phyloP scores from a whole-genome alignment of 2,888 invertebrate genomes.

The Dicranocentrus wangi region DNA sequence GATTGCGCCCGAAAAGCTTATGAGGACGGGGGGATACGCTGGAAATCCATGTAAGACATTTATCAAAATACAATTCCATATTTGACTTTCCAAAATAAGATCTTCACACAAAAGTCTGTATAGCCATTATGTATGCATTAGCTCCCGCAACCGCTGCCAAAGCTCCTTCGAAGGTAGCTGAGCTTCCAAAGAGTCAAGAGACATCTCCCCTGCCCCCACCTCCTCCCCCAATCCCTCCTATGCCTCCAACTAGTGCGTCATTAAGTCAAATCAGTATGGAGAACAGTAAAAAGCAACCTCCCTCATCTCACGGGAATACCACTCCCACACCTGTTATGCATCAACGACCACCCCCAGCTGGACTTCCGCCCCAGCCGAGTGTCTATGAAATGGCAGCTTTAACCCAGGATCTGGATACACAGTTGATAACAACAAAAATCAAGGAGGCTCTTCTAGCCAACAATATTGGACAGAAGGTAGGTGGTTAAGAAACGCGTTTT shows the following conservation, averaged over 20 bases:
- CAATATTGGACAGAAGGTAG: constrained; percentile 96
- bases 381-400: constrained; percentile 98
- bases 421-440: constrained; percentile 95
- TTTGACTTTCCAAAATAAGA: neutral
- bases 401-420: constrained; percentile 96
- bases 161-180: constrained; percentile 71
- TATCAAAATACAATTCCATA: neutral
- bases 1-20: constrained; percentile 96
- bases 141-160: constrained; percentile 73
- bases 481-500: no score
- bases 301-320: constrained; percentile 66
- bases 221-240: constrained; percentile 79
- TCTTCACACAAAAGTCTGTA: neutral
- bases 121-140: neutral
- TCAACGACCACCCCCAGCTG: constrained; percentile 65
- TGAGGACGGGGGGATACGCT: constrained; percentile 95
- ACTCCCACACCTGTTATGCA: constrained; percentile 68
- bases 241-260: constrained; percentile 76
- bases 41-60: constrained; percentile 87
- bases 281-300: constrained; percentile 67
- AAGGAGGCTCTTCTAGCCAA: constrained; percentile 97
- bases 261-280: constrained; percentile 55
- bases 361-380: constrained; percentile 82
- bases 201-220: constrained; percentile 77
- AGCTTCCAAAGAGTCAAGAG: constrained; percentile 71